Conservation (phyloP, 1,140 invertebrate species). For the Euwallacea fornicatus region DNA sequence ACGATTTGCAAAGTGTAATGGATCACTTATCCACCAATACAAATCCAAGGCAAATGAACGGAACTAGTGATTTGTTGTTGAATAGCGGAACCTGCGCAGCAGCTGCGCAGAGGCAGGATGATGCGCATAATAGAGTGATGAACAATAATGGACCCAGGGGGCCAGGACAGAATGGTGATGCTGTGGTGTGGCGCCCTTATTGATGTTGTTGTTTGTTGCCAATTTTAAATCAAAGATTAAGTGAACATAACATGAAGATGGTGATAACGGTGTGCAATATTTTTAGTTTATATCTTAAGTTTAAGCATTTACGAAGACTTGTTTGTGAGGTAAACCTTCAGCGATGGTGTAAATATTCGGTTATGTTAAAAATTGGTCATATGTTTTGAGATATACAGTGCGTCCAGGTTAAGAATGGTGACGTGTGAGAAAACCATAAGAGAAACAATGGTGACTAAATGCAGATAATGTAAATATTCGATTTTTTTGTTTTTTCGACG, state of each 20-base stretch:
- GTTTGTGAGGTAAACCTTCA: background rate
- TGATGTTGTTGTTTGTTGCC: slow-evolving; percentile 30
- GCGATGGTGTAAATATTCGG: no score
- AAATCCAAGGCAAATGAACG: slow-evolving; percentile 56
- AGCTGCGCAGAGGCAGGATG: slow-evolving; percentile 59
- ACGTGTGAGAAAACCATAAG: no score
- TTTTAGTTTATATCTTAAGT: background rate
- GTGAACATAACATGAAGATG: background rate
- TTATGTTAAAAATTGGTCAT: no score
- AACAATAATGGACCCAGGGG: slow-evolving; percentile 63
- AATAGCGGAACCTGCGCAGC: slow-evolving; percentile 63
- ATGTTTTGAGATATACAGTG: no score
- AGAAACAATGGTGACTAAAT: no score
- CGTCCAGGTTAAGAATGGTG: no score
- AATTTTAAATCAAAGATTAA: no score
- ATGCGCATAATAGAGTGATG: slow-evolving; percentile 57
- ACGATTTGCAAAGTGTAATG: slow-evolving; percentile 70
- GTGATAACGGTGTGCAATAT: slow-evolving; percentile 6
- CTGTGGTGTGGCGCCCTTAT: slow-evolving; percentile 67
- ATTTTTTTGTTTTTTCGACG: no score
- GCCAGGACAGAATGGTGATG: slow-evolving; percentile 66
- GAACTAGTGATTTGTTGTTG: slow-evolving; percentile 59
- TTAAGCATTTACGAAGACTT: background rate
- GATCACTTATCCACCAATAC: slow-evolving; percentile 69
- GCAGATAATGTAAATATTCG: no score